phyloP scores from a whole-genome alignment of 1,140 invertebrate genomes.

The Batillaria attramentaria region DNA sequence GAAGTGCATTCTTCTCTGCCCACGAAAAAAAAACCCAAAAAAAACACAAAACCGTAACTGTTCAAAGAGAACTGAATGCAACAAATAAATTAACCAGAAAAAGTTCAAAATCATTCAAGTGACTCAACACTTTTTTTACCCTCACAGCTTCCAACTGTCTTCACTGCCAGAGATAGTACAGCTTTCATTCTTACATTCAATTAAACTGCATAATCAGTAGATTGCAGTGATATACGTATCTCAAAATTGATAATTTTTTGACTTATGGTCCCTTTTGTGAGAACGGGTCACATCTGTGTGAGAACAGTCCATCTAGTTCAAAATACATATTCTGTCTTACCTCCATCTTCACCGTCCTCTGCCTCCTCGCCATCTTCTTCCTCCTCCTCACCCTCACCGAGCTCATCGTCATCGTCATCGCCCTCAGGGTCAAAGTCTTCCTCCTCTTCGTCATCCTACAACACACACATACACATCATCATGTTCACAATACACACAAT shows the following conservation, averaged over 20 bases:
- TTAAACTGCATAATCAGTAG: background rate
- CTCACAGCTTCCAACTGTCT: no score
- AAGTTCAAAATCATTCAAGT: no score
- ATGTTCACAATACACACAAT: background rate
- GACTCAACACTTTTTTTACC: no score
- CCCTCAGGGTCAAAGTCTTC: slow-evolving; percentile 63
- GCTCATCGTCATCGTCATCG: slow-evolving; percentile 43
- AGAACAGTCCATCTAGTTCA: background rate
- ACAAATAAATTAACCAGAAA: no score
- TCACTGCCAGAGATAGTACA: background rate
- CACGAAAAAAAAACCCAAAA: no score
- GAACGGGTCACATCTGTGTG: background rate
- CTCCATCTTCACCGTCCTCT: slow-evolving; percentile 36
- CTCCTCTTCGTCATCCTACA: slow-evolving; percentile 66
- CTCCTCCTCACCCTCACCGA: slow-evolving; percentile 35
- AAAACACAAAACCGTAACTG: no score
- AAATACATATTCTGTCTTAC: slow-evolving; percentile 23
- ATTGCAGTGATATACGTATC: background rate
- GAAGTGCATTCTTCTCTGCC: no score
- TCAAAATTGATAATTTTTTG: background rate
- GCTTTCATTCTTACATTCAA: background rate
- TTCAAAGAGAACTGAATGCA: no score
- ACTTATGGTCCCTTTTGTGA: background rate
- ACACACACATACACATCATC: background rate
- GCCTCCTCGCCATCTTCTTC: slow-evolving; percentile 33